Base-by-base conservation (phyloP, 2,113 vertebrate genomes). In the Laticauda colubrina region DNA sequence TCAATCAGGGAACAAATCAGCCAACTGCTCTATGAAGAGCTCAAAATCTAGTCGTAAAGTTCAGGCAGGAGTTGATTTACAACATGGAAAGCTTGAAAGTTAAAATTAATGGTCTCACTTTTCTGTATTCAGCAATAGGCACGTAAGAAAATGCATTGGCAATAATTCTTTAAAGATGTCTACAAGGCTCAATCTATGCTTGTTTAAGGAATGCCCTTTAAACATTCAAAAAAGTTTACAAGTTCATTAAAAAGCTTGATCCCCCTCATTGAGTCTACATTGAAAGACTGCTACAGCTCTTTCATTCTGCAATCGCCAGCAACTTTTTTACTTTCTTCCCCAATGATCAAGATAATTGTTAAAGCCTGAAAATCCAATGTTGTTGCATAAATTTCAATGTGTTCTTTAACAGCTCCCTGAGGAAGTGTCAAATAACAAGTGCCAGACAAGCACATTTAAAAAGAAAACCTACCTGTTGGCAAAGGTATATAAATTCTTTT, bases 401-500 rank as follows among this genome's bases (percentile, higher is more conserved):
- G 88, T 34, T 91, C 29, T 54, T 87, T 93, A 85, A 87, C 23
- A 95, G 92, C 92, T 0, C 0, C 7, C 94, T 91, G 51, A 85
- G 51, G 93, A 81, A 87, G 29, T 55, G 93, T 69, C 64, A 90
- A 4, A 20, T 39, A 3, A 1, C 59, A 61, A 89, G 69, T 21
- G n/a, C 87, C 20, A 34, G 53, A 55, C 86, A 90, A 61, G 55
- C n/a, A 24, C 15, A 86, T 92, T 94, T 81, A 69, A 54, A 95
- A 94, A 21, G 88, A 92, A 95, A 97, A 95, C 89, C 3, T 94
- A 98, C 98, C 98, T 96, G 98, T 98, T 45, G 98, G 98, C 91
- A 98, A 97, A 92, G 98, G 97, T 93, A 98, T 98, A 94, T 98
- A 98, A 94, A 98, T 98, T 89, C 98, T 97, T 94, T 98, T 98